phyloP scores from a whole-genome alignment of 2,113 vertebrate species.

The Pseudopipra pipra region DNA sequence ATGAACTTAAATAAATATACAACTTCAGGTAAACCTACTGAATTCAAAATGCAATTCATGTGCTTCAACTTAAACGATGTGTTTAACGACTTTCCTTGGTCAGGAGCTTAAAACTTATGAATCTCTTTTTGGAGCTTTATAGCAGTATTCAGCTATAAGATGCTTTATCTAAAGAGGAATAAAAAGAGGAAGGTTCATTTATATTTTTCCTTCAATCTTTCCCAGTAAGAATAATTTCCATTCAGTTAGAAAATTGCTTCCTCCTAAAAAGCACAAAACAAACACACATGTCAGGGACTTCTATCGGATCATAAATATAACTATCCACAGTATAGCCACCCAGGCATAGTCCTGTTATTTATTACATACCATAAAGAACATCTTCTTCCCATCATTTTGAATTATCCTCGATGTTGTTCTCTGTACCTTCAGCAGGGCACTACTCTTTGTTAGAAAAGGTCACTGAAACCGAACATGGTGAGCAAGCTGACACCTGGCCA shows the following conservation, averaged over 20 bases:
- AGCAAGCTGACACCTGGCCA: neutral
- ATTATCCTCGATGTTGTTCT: neutral
- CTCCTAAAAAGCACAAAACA: neutral
- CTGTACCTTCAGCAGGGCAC: neutral
- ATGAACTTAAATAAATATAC: neutral
- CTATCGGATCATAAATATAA: conserved; percentile 6
- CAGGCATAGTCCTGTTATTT: conserved; percentile 16
- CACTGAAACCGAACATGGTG: neutral
- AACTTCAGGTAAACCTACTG: neutral
- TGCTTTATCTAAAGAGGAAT: neutral
- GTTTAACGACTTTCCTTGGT: neutral
- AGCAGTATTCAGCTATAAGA: neutral
- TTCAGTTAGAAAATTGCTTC: neutral
- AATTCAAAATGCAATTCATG: neutral
- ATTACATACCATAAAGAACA: conserved; percentile 22
- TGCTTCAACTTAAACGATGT: neutral
- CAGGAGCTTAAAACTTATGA: neutral
- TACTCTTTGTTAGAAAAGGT: neutral
- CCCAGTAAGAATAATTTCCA: neutral
- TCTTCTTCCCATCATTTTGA: conserved; percentile 32
- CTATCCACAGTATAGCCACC: neutral
- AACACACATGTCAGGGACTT: neutral
- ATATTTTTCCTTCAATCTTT: neutral
- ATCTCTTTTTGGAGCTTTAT: neutral
- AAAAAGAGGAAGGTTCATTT: neutral